A percentile compares a stretch with the other conserved stretches of the same genome.
Conservation (phyloP, 2,888 invertebrate species). For the Aphodius sticticus region DNA sequence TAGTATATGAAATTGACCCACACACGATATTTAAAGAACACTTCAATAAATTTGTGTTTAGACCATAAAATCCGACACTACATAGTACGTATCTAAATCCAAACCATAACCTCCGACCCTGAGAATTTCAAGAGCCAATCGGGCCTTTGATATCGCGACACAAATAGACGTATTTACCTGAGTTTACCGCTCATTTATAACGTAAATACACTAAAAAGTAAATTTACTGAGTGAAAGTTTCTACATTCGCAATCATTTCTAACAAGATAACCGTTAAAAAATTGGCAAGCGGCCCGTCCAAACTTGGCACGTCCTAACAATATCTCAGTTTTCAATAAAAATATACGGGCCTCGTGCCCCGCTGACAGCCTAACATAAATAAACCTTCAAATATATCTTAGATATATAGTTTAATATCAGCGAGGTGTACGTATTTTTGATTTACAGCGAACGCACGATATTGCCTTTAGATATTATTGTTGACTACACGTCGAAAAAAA, state of each 20-base stretch:
- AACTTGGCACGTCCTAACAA: not conserved
- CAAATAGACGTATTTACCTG: not conserved
- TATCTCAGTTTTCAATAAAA: slow-evolving; percentile 4
- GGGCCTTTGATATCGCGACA: not conserved
- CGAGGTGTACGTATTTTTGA: not conserved
- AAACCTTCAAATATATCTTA: slow-evolving; percentile 4
- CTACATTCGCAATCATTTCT: not conserved
- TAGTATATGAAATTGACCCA: too few species aligned
- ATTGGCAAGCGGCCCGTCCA: not conserved
- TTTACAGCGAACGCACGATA: slow-evolving; percentile 4
- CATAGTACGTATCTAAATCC: too few species aligned
- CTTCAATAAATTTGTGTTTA: not conserved
- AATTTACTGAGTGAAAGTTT: not conserved
- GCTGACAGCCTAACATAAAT: not conserved
- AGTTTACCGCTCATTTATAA: not conserved
- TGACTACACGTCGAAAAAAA: not conserved
- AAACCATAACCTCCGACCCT: not conserved
- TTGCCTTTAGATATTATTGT: not conserved
- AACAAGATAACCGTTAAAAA: not conserved
- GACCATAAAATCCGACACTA: not conserved
- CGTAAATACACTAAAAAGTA: not conserved
- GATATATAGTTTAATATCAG: not conserved
- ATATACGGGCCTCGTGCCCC: not conserved
- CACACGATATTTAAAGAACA: not conserved
- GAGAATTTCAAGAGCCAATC: not conserved